Base-by-base conservation (phyloP, 2,888 invertebrate genomes). In the Priapulus caudatus region DNA sequence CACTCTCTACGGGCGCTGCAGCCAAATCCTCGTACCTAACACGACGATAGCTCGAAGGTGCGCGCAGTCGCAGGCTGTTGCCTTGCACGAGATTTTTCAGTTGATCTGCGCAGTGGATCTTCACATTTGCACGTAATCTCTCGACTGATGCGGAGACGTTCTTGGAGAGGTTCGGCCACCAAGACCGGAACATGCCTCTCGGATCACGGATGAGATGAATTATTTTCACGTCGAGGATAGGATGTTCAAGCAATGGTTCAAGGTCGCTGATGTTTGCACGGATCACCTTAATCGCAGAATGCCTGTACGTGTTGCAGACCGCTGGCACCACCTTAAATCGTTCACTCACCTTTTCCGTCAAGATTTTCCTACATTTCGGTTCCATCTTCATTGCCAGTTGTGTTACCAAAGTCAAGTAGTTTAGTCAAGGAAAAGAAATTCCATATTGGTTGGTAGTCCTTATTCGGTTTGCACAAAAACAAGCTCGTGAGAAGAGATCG, bases 141-240 rank as follows among this genome's bases (percentile, higher is more conserved):
- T 10, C n/a, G n/a, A 33, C 10, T 33, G 33, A 10, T n/a, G 10
- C 10, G 10, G 10, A 10, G n/a, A 10, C 33, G 33, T 33, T 33
- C 10, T 33, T 33, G n/a, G 10, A 10, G 10, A 33, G 33, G 10
- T 33, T 33, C n/a, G 33, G 33, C 10, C 10, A 33, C 33, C 33
- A 33, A 10, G 33, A 33, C 10, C 33, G 33, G n/a, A 33, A n/a
- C 33, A 10, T 10, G 10, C 33, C 33, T 33, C 33, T 10, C 10
- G 33, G 33, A n/a, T 33, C 33, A 33, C 33, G 33, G 33, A 33
- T 33, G 33, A 33, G 33, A n/a, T 33, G 33, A 10, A 33, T n/a
- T 10, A 33, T n/a, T 33, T n/a, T 33, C 10, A 33, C 33, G n/a
- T 33, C 33, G 10, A 33, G 10, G 10, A 33, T 10, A 10, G 33